Base-by-base conservation (phyloP, 2,888 invertebrate genomes). In the Unio pictorum region DNA sequence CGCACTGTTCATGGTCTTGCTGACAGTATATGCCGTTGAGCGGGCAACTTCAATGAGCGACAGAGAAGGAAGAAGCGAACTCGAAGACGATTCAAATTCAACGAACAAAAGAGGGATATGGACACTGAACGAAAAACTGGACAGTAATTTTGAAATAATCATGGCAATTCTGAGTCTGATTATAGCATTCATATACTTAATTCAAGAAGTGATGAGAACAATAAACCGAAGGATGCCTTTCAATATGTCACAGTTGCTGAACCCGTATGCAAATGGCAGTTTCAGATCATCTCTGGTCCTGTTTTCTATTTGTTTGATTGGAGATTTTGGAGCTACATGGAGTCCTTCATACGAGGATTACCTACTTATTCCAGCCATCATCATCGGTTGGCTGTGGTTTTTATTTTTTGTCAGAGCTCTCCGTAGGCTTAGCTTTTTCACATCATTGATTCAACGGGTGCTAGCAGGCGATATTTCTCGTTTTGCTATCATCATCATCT, bases 361-460 rank as follows among this genome's bases (percentile, higher is more conserved):
- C 65, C 68, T 73, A 28, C 76, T 83, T 5, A 74, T 83, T 11
- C 23, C 80, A 18, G 78, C 83, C 0, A 62, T 83, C 11, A 68
- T 85, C 2, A 55, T 77, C 7, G 83, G 83, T 11, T 83, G 83
- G 82, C 80, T 80, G 74, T 77, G 81, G 62, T 63, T 69, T 18
- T 72, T 81, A 20, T 85, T 84, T 67, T 84, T 83, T 69, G 72
- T 84, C 0, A 69, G 83, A 57, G 80, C 80, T 1, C 56, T 78
- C 28, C 63, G 75, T 34, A 75, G 77, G n/a, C 84, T 85, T 69
- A 80, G 83, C 66, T 84, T 84, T 68, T 81, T 83, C 69, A 83
- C 85, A 1, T 81, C 83, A 54, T 75, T 84, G 72, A 75, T 85
- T 5, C 81, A 81, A 64, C 79, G 80, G 55, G 80, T 84, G 5